Conservation (phyloP, 2,113 vertebrate genomes). For the Prunella himalayana region DNA sequence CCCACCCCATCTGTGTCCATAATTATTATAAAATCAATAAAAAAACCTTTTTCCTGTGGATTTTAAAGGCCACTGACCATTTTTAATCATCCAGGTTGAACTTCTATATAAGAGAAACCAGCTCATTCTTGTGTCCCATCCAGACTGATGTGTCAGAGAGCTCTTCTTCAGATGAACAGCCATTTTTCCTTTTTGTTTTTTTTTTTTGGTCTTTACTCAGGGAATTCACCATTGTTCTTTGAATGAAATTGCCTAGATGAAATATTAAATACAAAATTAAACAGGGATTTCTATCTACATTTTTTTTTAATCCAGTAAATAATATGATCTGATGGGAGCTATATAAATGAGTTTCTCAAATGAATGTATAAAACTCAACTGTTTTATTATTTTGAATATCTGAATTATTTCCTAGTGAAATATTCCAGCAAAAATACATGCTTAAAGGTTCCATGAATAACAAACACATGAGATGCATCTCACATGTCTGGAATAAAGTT, state of each 20-base stretch:
- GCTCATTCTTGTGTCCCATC: neutral
- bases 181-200: neutral
- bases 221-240: neutral
- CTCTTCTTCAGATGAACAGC: neutral
- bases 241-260: neutral
- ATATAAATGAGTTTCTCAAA: neutral
- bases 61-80: neutral
- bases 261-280: neutral
- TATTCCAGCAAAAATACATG: neutral
- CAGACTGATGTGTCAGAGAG: neutral
- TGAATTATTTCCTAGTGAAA: neutral
- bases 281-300: neutral
- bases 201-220: neutral
- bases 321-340: neutral
- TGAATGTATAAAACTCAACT: neutral
- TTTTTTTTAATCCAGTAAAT: neutral
- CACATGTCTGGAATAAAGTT: neutral
- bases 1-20: neutral
- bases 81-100: neutral
- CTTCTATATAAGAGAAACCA: neutral
- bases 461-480: neutral
- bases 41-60: neutral
- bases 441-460: neutral
- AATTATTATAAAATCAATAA: neutral
- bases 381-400: neutral